Evolutionary conservation across 2,888 invertebrate species (phyloP).

Genomic region (Plemyria rubiginata): DNA sequence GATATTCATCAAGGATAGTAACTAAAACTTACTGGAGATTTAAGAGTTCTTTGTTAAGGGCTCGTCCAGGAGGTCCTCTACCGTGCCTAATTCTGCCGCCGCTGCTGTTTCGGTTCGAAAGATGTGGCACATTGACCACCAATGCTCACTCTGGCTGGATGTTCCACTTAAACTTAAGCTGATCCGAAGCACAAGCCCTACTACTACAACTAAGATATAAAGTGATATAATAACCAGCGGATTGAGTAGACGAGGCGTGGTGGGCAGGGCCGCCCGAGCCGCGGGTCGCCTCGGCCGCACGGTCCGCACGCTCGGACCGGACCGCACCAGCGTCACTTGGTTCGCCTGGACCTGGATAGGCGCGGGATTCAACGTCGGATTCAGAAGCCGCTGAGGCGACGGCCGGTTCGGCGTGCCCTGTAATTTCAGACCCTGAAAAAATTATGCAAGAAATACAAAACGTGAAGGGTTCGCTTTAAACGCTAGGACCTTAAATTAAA

Average conservation of each 20-base stretch:
- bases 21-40: too few relatives aligned
- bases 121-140: too few relatives aligned
- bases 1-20: too few relatives aligned
- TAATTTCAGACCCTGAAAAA: slow-evolving; percentile 2
- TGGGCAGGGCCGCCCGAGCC: slow-evolving; percentile 48
- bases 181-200: too few relatives aligned
- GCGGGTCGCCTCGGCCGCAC: slow-evolving; percentile 60
- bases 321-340: slow-evolving; percentile 62
- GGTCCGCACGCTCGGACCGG: slow-evolving; percentile 45
- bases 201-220: too few relatives aligned
- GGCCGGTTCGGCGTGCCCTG: slow-evolving; percentile 61
- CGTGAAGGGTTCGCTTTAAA: not conserved
- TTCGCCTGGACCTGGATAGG: slow-evolving; percentile 36
- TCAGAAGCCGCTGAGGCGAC: slow-evolving; percentile 67
- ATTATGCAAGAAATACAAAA: not conserved
- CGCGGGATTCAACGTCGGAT: slow-evolving; percentile 60
- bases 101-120: too few relatives aligned
- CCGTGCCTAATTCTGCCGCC: too few relatives aligned
- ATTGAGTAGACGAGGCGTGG: slow-evolving; percentile 49
- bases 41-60: too few relatives aligned
- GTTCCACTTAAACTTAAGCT: too few relatives aligned
- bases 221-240: slow-evolving; percentile 29
- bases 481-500: too few relatives aligned
- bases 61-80: too few relatives aligned
- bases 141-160: too few relatives aligned